Conservation (phyloP, 1,140 invertebrate genomes). For the Dryas iulia region DNA sequence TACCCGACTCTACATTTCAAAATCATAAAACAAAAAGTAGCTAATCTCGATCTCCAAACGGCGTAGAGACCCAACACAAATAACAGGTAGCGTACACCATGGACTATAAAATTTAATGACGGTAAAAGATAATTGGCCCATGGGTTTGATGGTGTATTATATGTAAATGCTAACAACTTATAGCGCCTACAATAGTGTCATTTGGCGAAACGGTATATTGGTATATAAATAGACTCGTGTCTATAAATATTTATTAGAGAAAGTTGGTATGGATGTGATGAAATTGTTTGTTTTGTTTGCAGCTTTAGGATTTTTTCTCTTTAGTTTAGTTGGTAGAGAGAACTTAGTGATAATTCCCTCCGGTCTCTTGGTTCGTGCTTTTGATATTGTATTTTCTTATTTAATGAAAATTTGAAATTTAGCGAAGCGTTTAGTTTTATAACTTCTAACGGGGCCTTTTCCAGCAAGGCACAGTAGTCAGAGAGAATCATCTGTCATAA, state of each 20-base stretch:
- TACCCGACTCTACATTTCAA: too few species aligned
- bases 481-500: too few species aligned
- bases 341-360: background rate
- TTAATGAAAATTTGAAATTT: too few species aligned
- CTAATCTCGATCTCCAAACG: background rate
- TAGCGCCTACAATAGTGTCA: background rate
- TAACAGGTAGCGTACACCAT: background rate
- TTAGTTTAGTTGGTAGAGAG: too few species aligned
- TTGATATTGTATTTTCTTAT: too few species aligned
- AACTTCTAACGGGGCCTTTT: too few species aligned
- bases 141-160: background rate
- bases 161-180: background rate
- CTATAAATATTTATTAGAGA: background rate
- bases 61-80: background rate
- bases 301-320: too few species aligned
- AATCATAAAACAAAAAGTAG: background rate
- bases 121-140: conserved; percentile 18
- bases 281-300: background rate
- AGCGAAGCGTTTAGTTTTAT: too few species aligned
- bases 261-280: background rate
- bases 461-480: too few species aligned
- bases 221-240: background rate
- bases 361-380: too few species aligned
- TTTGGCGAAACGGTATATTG: background rate
- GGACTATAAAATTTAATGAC: conserved; percentile 13